Evolutionary conservation across 64 coral and sea anemone species (phyloP), one percentile per base, ranked within the genome.

Genomic region (Montipora foliosa): DNA sequence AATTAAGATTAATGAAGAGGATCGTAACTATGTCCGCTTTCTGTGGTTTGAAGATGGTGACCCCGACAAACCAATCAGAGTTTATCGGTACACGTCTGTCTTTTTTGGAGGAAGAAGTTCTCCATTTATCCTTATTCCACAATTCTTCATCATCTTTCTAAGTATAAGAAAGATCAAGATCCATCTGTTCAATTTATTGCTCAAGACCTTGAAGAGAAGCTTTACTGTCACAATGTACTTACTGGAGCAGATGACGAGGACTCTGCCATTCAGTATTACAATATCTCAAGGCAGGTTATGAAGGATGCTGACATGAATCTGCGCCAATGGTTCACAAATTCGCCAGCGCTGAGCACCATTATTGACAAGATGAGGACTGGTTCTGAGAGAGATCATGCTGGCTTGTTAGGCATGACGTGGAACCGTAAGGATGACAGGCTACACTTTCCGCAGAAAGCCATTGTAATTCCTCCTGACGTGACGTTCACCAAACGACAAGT

Each of bases 251-350:
- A 87, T 70, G 16, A 68, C 15, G 37, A 87, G 74, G 24, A 86
- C 71, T 47, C 76, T 67, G 91, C 83, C 60, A 79, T 79, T 70
- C 49, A 87, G 46, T 93, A 81, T 80, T 93, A 79, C 57, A 87
- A 45, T 1, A 62, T 49, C 2, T 93, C 91, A 93, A 77, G 91
- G 48, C 51, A 78, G 71, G 13, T 87, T 51, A 72, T 87, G 59
- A 74, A 87, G 59, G 81, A 87, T 78, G 91, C 83, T 13, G 76
- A 75, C 61, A 93, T 93, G 91, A 93, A 93, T 55, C 83, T 93
- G 4, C 73, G 25, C 72, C 80, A 92, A 69, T 92, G 91, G 91
- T 82, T 73, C 44, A 66, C 52, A 47, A 89, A 78, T 47, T 89
- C 49, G 21, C 53, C 53, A 89, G 51, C 5, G 14, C 61, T 89